Evolutionary conservation across 2,797 vertebrate species (phyloP), one percentile per base, ranked within the genome.

Genomic region (Gila robusta): DNA sequence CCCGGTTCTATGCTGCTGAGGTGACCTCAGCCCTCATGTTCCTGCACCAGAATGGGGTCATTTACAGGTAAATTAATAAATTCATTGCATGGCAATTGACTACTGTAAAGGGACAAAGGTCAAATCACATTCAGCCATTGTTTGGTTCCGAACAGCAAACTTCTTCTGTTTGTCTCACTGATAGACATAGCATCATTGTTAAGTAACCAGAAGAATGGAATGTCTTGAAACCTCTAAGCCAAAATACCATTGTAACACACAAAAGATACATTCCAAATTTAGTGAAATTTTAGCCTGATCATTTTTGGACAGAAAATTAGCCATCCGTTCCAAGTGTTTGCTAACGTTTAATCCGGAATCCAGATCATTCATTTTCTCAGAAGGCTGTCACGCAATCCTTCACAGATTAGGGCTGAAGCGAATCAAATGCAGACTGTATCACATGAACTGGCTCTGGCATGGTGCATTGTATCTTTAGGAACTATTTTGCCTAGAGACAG

Each of bases 1-100:
- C 98, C 74, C 96, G 97, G 66, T 99, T 99, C 89, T 99, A 99
- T 7, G 98, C 98, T 3, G 97, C 98, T 7, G 98, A 99, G 92
- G 97, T 99, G 92, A 99, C 98, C 1, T 99, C 98, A 0, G 98
- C 98, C 5, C 97, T 99, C 92, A 99, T 99, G 98, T 99, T 99
- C 90, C 97, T 99, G 87, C 98, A 99, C 92, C 96, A 93, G 44
- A 95, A 99, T 1, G 98, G 98, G 9, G 98, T 99, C 92, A 97
- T 99, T 92, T 99, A 99, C 96, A 98, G 98, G 98, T 99, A 96
- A 87, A 59, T 66, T 37, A 32, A 32, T 32, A 32, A 32, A 32
- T 32, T 32, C 10, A 69, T 47, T 62, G 39, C 4, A 23, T n/a
- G 83, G 28, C 41, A 28, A 26, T 35, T 66, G 6, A n/a, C 41